Conservation (phyloP, 2,797 vertebrate species). For the Lepidocolaptes lacrymiger region DNA sequence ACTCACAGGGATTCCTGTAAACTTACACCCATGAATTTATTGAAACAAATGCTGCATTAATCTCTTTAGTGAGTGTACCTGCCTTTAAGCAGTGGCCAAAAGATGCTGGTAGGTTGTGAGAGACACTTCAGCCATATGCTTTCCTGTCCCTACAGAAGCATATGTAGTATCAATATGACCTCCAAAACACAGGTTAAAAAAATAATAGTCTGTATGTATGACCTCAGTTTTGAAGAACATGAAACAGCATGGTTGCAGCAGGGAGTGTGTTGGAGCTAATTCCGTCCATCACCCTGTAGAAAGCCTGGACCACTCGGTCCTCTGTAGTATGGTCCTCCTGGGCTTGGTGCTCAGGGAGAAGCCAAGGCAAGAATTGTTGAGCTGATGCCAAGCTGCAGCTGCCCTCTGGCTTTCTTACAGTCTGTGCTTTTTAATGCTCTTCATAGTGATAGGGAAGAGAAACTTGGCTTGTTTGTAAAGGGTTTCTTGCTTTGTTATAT, state of each 20-base stretch:
- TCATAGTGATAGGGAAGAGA: background rate
- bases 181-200: background rate
- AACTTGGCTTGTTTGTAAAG: background rate
- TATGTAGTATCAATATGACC: background rate
- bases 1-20: background rate
- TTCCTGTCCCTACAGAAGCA: background rate
- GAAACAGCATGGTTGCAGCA: background rate
- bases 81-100: background rate
- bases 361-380: background rate
- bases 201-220: background rate
- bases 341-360: background rate
- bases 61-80: background rate
- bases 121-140: background rate
- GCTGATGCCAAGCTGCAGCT: background rate
- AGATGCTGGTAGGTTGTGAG: background rate
- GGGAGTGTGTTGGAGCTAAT: background rate
- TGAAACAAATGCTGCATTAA: background rate
- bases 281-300: accelerated
- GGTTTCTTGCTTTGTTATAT: background rate
- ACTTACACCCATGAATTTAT: background rate
- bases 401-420: background rate
- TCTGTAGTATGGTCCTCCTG: background rate
- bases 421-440: background rate
- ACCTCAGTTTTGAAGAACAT: background rate
- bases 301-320: background rate